Evolutionary conservation across 2,113 vertebrate species (phyloP), one percentile per base, ranked within the genome.

Genomic region (Ornithorhynchus anatinus): DNA sequence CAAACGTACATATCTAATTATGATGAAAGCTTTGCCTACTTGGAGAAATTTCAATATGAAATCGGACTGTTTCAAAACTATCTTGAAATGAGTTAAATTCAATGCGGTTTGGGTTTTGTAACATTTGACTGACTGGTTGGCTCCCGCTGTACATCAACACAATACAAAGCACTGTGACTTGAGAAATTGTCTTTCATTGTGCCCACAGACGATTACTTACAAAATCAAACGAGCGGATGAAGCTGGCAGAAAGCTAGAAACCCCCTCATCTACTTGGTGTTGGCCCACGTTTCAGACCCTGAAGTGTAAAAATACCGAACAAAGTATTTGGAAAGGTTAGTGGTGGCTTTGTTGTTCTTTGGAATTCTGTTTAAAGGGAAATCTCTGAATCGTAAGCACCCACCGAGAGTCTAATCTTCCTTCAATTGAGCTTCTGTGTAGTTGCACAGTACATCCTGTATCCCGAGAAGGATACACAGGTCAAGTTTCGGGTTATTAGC

Each of bases 281-380:
- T 67, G 58, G 58, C 56, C 54, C 80, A 19, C 40, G 58, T 66
- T 83, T 80, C 60, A 12, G 75, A 48, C 17, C 81, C 62, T 53
- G 50, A 62, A 86, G 77, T 76, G 56, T 50, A 77, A 64, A 32
- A 77, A 47, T 40, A 44, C 37, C 69, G 78, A 84, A 29, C 27
- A 42, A 62, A 74, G 59, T 60, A 72, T 0, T 0, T 57, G 50
- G 61, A 6, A 58, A 40, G 69, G 57, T 74, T 65, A 56, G 27
- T 54, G 20, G 35, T 31, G n/a, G 40, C 14, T 77, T 73, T 48
- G 25, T 60, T 76, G 62, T 44, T 75, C 16, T 62, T 79, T 53
- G 15, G 48, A 35, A 72, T 69, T 22, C n/a, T 43, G 22, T 39
- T 48, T 59, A 32, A 76, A 69, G 31, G 47, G 68, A 74, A 73